Conservation (phyloP, 2,797 vertebrate genomes). For the Ctenosaura bakeri region DNA sequence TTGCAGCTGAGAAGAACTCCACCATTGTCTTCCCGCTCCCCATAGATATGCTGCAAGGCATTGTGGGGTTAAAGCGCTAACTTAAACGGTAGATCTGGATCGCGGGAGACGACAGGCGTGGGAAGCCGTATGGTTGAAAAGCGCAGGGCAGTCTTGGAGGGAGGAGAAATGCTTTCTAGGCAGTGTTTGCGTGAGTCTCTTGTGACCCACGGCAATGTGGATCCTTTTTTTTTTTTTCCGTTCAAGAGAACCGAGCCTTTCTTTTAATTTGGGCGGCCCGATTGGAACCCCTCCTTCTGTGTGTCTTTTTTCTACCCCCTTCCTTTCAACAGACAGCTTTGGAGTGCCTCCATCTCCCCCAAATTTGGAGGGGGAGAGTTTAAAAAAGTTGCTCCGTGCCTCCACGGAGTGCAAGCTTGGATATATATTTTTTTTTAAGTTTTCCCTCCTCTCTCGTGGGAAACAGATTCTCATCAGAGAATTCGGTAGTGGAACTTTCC, state of each 20-base stretch:
- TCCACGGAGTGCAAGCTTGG: background rate
- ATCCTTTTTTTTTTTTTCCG: too few species aligned
- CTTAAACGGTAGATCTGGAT: constrained; percentile 37
- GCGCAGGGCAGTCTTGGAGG: background rate
- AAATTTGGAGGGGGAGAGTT: background rate
- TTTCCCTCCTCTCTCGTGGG: background rate
- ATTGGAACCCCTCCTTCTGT: background rate
- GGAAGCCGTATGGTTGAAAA: constrained; percentile 29
- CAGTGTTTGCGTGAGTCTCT: background rate
- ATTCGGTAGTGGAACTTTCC: constrained; percentile 17
- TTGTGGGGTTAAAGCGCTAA: constrained; percentile 71
- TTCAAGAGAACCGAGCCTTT: background rate
- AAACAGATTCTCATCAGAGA: background rate
- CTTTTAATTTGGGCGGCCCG: background rate
- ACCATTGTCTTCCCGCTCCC: constrained; percentile 96
- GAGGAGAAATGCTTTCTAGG: background rate
- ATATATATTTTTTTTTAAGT: background rate
- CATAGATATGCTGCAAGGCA: constrained; percentile 90
- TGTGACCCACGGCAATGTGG: background rate
- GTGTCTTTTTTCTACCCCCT: rapidly evolving
- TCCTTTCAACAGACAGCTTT: background rate
- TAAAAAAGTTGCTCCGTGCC: background rate
- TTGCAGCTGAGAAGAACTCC: constrained; percentile 96
- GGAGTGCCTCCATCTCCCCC: background rate
- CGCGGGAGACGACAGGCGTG: background rate